Conservation (phyloP, 1,140 invertebrate species). For the Zaprionus camerounensis region DNA sequence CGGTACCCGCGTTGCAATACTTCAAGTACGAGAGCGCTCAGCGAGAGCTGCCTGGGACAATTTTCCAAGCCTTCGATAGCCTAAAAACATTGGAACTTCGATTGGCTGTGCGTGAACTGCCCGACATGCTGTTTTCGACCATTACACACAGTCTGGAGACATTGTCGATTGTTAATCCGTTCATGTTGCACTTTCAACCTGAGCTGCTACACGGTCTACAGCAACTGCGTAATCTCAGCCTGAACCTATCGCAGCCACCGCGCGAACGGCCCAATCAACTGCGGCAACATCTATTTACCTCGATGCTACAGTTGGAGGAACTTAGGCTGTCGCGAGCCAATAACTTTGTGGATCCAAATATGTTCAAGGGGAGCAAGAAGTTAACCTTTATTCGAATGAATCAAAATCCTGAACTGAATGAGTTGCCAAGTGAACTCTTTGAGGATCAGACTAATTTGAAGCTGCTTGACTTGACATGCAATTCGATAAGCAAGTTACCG, state of each 20-base stretch:
- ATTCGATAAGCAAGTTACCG: slow-evolving; percentile 85
- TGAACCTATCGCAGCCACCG: slow-evolving; percentile 25
- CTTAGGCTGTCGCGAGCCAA: slow-evolving; percentile 84
- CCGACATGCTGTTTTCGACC: slow-evolving; percentile 41
- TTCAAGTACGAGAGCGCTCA: slow-evolving; percentile 60
- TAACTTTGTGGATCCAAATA: slow-evolving; percentile 84
- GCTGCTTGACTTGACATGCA: slow-evolving; percentile 86
- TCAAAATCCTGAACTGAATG: slow-evolving; percentile 85
- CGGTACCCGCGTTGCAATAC: slow-evolving; percentile 43
- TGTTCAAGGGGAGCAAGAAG: slow-evolving; percentile 86
- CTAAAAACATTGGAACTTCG: slow-evolving; percentile 51
- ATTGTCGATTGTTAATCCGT: slow-evolving; percentile 55
- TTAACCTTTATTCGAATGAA: slow-evolving; percentile 86
- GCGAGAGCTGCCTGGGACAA: slow-evolving; percentile 37
- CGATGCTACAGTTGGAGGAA: slow-evolving; percentile 84
- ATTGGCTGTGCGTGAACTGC: slow-evolving; percentile 44
- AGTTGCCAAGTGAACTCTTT: slow-evolving; percentile 86
- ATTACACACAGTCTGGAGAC: slow-evolving; percentile 48
- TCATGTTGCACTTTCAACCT: slow-evolving; percentile 44
- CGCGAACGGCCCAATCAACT: background rate
- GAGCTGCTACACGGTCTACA: slow-evolving; percentile 47
- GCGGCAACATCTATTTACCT: slow-evolving; percentile 48
- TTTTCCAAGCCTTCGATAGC: slow-evolving; percentile 56
- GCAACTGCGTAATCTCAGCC: slow-evolving; percentile 57
- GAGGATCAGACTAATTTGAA: slow-evolving; percentile 85